Evolutionary conservation across 2,888 invertebrate species (phyloP), one percentile per base, ranked within the genome.

Genomic region (Plemyria rubiginata): DNA sequence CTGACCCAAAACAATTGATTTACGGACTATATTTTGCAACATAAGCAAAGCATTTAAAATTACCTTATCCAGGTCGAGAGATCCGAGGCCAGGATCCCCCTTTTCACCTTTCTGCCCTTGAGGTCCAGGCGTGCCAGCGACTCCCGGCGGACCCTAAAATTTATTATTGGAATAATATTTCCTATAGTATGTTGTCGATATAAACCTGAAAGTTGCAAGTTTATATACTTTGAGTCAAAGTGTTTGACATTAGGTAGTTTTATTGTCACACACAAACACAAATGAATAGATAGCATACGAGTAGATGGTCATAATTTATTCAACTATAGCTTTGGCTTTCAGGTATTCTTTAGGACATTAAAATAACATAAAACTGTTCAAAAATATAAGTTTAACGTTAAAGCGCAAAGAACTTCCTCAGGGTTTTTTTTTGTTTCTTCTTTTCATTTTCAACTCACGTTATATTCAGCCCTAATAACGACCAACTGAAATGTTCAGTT

Each of bases 101-200:
- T 96, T 96, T 71, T 95, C 95, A 68, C 96, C 96, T 86, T 96
- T 96, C 51, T 92, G 83, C 29, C 92, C 92, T 64, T 79, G 86
- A 15, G 84, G 85, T 54, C 97, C 96, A 45, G 95, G 94, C 76
- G 94, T 88, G 62, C 96, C 96, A 15, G 94, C 87, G 50, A 92
- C 90, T 53, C 96, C 96, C 54, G 95, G 95, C 60, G 96, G 95
- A 67, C 97, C 97, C 97, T 92, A 48, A 65, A 65, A 67, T 60
- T 57, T 67, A 62, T 66, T 71, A 76, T 58, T 50, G 54, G 60
- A 62, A 68, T 70, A 71, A 67, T 63, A 64, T 67, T 61, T 66
- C 54, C 36, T 41, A 46, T 45, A 38, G 15, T 45, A 45, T 52
- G 52, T 60, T 8, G 50, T 49, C 48, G 22, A 36, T 52, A 45